Evolutionary conservation across 2,797 vertebrate species (phyloP), one percentile per base, ranked within the genome.

Genomic region (Zalophus californianus): DNA sequence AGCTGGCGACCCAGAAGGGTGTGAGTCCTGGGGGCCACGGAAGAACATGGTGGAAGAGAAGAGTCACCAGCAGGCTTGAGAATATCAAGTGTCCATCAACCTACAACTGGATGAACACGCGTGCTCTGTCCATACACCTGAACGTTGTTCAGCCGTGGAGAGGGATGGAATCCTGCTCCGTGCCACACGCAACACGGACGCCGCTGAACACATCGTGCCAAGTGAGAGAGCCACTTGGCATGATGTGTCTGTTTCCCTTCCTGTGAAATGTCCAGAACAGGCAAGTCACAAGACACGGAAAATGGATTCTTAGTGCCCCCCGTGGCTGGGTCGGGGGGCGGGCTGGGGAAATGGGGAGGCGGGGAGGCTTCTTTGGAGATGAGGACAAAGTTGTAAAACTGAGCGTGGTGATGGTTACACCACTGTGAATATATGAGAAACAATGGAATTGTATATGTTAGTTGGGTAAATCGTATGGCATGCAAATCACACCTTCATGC

Each of bases 251-350:
- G 23, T 7, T 44, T 44, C 70, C 38, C 23, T 44, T 44, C 23
- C 38, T 27, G 8, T 15, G 12, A 73, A 27, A 52, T 38, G 48
- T 13, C n/a, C n/a, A 18, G 9, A 54, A 54, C 2, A 25, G 23
- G 21, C 32, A 68, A 70, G 18, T 27, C 16, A 18, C 1, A 0
- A 38, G 84, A 86, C 14, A 70, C n/a, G 20, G 62, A 86, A 38
- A 68, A 38, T 18, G 52, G n/a, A 13, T 54, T 54, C 16, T 20
- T 64, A 58, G n/a, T 35, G 41, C 2, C 35, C 48, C 4, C 64
- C 3, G 6, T 18, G 50, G 14, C 21, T 27, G 25, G 27, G 29
- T 3, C n/a, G 25, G 10, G 6, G 6, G 5, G 2, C 3, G 0
- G 23, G 16, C 2, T 32, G n/a, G 32, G 9, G 3, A 32, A 15